A percentile compares a stretch with the other conserved stretches of the same genome.
phyloP scores from a whole-genome alignment of 2,113 vertebrate genomes.

The Pterocles orientalis region DNA sequence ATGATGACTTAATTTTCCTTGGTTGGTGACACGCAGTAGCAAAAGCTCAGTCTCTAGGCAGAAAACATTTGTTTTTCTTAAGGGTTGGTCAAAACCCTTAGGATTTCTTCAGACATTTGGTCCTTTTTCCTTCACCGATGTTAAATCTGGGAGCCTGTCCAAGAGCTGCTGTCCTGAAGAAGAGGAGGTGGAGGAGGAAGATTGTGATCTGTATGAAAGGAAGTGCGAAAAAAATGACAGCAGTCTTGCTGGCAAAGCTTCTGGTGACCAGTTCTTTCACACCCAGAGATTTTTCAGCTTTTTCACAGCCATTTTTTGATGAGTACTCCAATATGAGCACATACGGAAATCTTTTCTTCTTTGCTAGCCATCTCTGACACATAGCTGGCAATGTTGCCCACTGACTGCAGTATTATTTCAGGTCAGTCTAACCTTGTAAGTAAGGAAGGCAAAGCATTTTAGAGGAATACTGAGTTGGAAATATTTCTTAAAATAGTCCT shows the following conservation, averaged over 20 bases:
- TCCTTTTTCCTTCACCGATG: neutral
- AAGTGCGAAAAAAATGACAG: conserved; percentile 31
- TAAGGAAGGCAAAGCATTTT: neutral
- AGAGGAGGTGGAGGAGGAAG: conserved; percentile 8
- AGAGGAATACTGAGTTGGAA: neutral
- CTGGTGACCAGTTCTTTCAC: conserved; percentile 8
- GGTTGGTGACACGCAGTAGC: neutral
- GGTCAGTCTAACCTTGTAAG: neutral
- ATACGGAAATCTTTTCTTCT: neutral
- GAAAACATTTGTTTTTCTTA: neutral
- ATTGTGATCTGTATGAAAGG: neutral
- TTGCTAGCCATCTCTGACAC: neutral
- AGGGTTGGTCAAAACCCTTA: neutral
- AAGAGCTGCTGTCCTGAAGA: neutral
- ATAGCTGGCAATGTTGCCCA: neutral
- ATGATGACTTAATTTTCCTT: neutral
- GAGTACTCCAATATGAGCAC: neutral
- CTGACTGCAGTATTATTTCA: neutral
- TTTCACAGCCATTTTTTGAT: neutral
- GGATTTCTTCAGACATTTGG: neutral
- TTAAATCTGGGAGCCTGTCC: neutral
- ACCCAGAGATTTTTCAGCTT: neutral
- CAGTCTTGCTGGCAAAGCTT: neutral
- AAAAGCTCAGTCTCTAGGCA: neutral
- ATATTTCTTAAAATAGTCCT: neutral